Evolutionary conservation across 2,888 invertebrate genomes (phyloP), one percentile per base, ranked within the genome.

Genomic region (Netelia virgata): DNA sequence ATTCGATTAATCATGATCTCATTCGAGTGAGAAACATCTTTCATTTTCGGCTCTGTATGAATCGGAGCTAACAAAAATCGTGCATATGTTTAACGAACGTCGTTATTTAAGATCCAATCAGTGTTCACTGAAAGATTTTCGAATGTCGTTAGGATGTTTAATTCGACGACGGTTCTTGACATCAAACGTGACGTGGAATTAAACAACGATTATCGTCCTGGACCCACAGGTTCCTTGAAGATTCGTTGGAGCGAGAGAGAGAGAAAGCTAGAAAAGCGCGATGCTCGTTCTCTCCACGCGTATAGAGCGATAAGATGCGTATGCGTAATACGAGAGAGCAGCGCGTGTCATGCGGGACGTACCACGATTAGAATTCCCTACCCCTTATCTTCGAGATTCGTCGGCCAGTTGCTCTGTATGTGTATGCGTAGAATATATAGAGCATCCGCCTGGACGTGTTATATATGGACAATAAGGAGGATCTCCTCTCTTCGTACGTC

Each of bases 371-470:
- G 84, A 86, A 87, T 87, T 82, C 82, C 82, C 73, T 66, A 77
- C 82, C 73, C 80, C 87, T 87, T 87, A 87, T 87, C 87, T 79
- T 75, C 8, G 82, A 83, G 85, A 86, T 87, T 86, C 72, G 55
- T 61, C 73, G 82, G 72, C 80, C 79, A 79, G 64, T 79, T 64
- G 36, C 23, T 82, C 79, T 78, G 41, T 68, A 66, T 18, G 16
- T 61, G 28, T 47, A 47, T 36, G 55, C 57, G 47, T 64, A 66
- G 28, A 64, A 73, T 59, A 66, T 2, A 18, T 59, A 53, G 41
- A 47, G 57, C 68, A 59, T 78, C 68, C 47, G 57, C 47, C 47
- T 47, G 47, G 1, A 36, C 11, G 14, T 41, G 9, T 41, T 14
- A 41, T 59, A 23, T 23, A 59, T 82, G 85, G 74, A 88, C 86